Conservation (phyloP, 2,797 vertebrate genomes). For the Denticeps clupeoides region DNA sequence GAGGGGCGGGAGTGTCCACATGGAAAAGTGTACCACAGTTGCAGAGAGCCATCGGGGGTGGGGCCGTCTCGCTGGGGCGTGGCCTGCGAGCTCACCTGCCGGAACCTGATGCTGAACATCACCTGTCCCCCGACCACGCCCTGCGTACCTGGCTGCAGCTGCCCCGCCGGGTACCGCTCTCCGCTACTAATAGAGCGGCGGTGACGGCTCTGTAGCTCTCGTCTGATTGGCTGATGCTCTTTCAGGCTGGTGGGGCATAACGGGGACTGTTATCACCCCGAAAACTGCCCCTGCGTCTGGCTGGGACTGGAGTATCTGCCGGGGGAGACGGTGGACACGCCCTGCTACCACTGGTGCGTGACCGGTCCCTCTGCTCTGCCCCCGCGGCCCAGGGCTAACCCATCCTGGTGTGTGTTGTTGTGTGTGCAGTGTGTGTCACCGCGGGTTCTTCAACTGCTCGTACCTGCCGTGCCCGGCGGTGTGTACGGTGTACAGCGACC, state of each 20-base stretch:
- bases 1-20: constrained; percentile 73
- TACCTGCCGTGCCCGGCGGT: constrained; percentile 88
- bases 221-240: constrained; percentile 1
- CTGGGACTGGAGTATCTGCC: constrained; percentile 90
- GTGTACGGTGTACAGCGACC: constrained; percentile 87
- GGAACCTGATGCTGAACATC: constrained; percentile 93
- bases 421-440: constrained; percentile 73
- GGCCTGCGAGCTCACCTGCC: constrained; percentile 84
- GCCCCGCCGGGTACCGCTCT: constrained; percentile 71
- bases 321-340: constrained; percentile 84
- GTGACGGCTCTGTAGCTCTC: constrained; percentile 1
- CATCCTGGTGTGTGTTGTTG: constrained; percentile 10
- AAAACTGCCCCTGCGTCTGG: constrained; percentile 93
- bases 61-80: constrained; percentile 68
- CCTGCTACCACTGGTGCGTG: constrained; percentile 85
- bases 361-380: neutral
- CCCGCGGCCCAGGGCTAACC: neutral
- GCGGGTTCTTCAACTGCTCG: constrained; percentile 88
- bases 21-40: constrained; percentile 90
- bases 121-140: constrained; percentile 84
- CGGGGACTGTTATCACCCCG: constrained; percentile 83
- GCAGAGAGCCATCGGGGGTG: constrained; percentile 67
- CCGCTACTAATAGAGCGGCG: neutral
- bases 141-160: constrained; percentile 88
- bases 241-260: constrained; percentile 61